Evolutionary conservation across 2,797 vertebrate genomes (phyloP), one percentile per base, ranked within the genome.

Genomic region (Acridotheres tristis): DNA sequence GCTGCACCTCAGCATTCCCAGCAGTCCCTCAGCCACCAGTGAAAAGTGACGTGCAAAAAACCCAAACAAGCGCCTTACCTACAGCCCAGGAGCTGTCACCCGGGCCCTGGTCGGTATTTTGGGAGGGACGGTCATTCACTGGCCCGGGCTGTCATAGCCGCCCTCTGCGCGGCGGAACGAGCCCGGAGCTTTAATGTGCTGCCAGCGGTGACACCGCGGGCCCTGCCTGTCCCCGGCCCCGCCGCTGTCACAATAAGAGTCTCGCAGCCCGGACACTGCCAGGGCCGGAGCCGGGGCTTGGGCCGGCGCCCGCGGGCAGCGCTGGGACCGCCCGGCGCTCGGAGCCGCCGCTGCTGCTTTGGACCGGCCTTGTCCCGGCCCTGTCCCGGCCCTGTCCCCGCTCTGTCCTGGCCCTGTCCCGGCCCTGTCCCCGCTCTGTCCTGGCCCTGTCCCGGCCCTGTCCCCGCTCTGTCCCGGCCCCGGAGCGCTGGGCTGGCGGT

Each of bases 231-330:
- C 97, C 88, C 59, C 93, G 88, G 92, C 89, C 92, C 83, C 95
- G 36, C 96, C 89, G 84, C 89, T 94, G 84, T 97, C 98, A 98
- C 89, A 98, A 97, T 98, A 98, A 98, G 95, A 98, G 98, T 97
- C 97, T 91, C 93, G 86, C 34, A 8, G 72, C 72, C 50, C 87
- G 50, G 43, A 6, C 42, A 1, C 57, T 1, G 21, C 6, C 8
- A 25, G 40, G 81, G 30, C 53, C 36, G n/a, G 29, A 20, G 25
- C 40, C 25, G 8, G 15, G 2, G 0, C 38, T 87, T 83, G 32
- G 75, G 82, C 87, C 85, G 88, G 61, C 71, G 91, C 72, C 91
- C 18, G 22, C 0, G 40, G 22, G n/a, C 79, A 14, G 78, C 63
- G 36, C 36, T 29, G 67, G 32, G 0, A 23, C 34, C 48, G 65